Percentiles rank a stretch among this genome's conserved stretches.
phyloP scores from a whole-genome alignment of 2,888 invertebrate genomes.

The Caenorhabditis sp. region DNA sequence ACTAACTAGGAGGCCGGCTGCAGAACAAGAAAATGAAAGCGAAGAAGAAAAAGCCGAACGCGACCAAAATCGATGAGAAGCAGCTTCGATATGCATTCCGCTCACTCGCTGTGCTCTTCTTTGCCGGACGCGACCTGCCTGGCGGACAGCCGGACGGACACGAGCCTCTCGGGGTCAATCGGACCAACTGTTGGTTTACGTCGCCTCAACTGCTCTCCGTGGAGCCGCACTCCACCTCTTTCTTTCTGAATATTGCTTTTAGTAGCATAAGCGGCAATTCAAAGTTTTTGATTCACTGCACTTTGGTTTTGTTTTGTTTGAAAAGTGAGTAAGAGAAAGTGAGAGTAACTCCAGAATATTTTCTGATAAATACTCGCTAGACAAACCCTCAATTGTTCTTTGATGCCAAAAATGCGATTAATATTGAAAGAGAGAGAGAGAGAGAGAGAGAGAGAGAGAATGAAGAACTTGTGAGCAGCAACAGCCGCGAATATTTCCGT shows the following conservation, averaged over 20 bases:
- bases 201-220: background rate
- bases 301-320: background rate
- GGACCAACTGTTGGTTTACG: constrained; percentile 38
- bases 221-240: background rate
- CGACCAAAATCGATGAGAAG: constrained; percentile 56
- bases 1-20: constrained; percentile 8
- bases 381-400: background rate
- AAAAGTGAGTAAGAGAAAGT: too few species aligned
- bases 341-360: too few species aligned
- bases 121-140: constrained; percentile 9
- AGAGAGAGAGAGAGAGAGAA: background rate
- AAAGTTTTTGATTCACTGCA: constrained; percentile 3
- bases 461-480: background rate
- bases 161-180: constrained; percentile 4
- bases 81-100: constrained; percentile 48
- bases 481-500: background rate
- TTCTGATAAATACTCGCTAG: background rate
- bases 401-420: background rate
- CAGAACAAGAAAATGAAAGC: background rate
- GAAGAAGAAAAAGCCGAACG: constrained; percentile 20
- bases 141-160: constrained; percentile 31
- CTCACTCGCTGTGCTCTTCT: background rate
- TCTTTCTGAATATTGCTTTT: constrained; percentile 32
- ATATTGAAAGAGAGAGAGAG: background rate
- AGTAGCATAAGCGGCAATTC: background rate